phyloP scores from a whole-genome alignment of 1,140 invertebrate species.

The Cepaea nemoralis region DNA sequence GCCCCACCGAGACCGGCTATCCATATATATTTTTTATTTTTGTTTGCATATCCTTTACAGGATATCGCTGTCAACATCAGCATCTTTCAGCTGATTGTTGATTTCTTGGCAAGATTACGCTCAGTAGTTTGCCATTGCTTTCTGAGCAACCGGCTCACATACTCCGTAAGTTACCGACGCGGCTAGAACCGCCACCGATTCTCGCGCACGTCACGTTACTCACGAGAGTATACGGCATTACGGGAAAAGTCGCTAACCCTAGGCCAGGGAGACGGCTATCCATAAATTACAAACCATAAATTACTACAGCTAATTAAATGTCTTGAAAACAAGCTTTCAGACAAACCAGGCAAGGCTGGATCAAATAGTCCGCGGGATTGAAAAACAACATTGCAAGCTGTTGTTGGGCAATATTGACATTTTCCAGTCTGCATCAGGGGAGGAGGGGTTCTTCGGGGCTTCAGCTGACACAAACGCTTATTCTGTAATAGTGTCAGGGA shows the following conservation, averaged over 20 bases:
- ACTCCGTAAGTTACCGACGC: neutral
- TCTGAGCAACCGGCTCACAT: no score
- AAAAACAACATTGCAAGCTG: neutral
- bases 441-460: conserved; percentile 20
- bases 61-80: no score
- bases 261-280: conserved; percentile 8
- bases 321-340: conserved; percentile 23
- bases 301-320: conserved; percentile 20
- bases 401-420: conserved; percentile 17
- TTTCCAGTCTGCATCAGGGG: conserved; percentile 30
- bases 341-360: neutral
- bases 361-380: neutral
- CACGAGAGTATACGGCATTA: no score
- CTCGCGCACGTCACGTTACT: no score
- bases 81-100: no score
- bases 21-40: conserved; percentile 14
- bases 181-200: no score
- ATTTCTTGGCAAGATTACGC: no score
- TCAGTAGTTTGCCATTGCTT: no score
- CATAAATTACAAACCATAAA: conserved; percentile 20
- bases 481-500: conserved; percentile 5
- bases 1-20: neutral
- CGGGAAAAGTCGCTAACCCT: no score
- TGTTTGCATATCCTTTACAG: neutral
- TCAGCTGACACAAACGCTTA: neutral